Base-by-base conservation (phyloP, 2,888 invertebrate species). In the Neoaliturus tenellus region DNA sequence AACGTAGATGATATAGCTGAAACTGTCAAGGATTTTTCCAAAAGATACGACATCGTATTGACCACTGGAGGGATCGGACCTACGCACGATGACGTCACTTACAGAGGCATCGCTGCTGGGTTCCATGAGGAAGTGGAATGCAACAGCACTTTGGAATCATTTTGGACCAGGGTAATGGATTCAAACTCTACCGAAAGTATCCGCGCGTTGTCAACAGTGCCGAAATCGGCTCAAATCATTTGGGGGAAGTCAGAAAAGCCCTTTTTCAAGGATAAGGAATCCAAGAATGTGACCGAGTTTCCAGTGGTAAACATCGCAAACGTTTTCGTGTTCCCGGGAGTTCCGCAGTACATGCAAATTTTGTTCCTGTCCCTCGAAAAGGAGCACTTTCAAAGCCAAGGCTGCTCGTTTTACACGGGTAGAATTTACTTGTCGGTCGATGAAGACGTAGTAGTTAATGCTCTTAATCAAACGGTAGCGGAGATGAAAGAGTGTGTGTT, bases 31-130 rank as follows among this genome's bases (percentile, higher is more conserved):
- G 86, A 90, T 51, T 94, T 95, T 89, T 94, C 95, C 2, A 88
- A 90, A 1, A 90, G 89, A 80, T 95, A 91, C 89, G 92, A 93
- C 67, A 93, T 93, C 90, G 95, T 96, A 10, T 92, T 96, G 83
- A 96, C 96, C 0, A 93, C 95, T 0, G 96, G 96, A 25, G 96
- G 96, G 12, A 92, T 95, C 62, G 95, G 95, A 3, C 94, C 95
- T 0, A 94, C 95, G 0, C 94, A 95, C 87, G 94, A 95, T 89
- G 95, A 95, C 88, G 90, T 93, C 83, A 95, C 95, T 0, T 94
- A 94, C 88, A 92, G 92, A 89, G 94, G 93, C n/a, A 90, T 92
- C 17, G 91, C 91, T 2, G 89, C 89, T 82, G 91, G 90, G 44
- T 90, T 92, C 81, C 88, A 88, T 44, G 88, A 90, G 20, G 85